Base-by-base conservation (phyloP, 2,113 vertebrate genomes). In the Dendrocopos noguchii region DNA sequence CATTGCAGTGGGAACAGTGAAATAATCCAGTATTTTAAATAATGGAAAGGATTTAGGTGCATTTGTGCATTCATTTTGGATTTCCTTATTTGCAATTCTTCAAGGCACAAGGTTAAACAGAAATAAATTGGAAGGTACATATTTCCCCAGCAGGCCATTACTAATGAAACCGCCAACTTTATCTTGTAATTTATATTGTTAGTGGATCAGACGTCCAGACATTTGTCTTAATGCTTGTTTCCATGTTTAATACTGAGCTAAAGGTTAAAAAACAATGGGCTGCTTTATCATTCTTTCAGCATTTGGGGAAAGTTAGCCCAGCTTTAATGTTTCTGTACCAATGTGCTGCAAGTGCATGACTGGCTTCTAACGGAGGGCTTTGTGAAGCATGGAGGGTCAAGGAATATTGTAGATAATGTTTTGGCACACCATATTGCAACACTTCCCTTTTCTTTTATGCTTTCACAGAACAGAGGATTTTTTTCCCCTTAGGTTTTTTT, bases 241-340 rank as follows among this genome's bases (percentile, higher is more conserved):
- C 81, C 7, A 61, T 77, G 27, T 92, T 84, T 81, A 70, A 74
- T 71, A 53, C 27, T 73, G 55, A 85, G 53, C 53, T 84, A 71
- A 72, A 75, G 85, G 13, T 72, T 71, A 57, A 77, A 50, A 68
- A 71, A 67, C 70, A 63, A 67, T 46, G 50, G 33, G 10, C 60
- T 91, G 68, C 85, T 90, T 96, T 61, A 85, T 96, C 53, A 71
- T 97, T 85, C 79, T 74, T 91, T 70, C 44, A 33, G 57, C 47
- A 12, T 85, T 56, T 80, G 60, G 65, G 57, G 76, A 77, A 87
- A 68, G 76, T 92, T 76, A 88, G 46, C 67, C 76, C 81, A 81
- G 79, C 60, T 94, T 92, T 92, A 90, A 55, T 18, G 10, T 81
- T 87, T 94, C 88, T 95, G 68, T 95, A 83, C 59, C 80, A 74